Conservation (phyloP, 2,113 vertebrate genomes). For the Campylorhamphus procurvoides region DNA sequence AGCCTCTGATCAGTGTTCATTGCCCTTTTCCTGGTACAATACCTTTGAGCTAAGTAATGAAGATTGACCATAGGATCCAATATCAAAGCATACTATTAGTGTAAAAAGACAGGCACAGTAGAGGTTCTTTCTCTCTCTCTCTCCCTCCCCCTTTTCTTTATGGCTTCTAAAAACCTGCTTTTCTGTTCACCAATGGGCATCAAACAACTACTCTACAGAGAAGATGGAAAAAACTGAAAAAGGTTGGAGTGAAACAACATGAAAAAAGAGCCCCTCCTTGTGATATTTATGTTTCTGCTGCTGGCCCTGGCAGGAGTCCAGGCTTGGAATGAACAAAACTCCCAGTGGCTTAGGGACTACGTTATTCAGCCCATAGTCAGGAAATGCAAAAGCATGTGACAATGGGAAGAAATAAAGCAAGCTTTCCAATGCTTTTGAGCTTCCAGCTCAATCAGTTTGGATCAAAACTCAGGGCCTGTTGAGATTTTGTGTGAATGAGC, state of each 20-base stretch:
- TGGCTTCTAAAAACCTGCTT: not conserved
- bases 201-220: constrained; percentile 23
- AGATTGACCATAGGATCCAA: constrained; percentile 4
- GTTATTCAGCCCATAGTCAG: constrained; percentile 21
- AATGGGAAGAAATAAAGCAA: constrained; percentile 46
- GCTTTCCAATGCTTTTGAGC: constrained; percentile 26
- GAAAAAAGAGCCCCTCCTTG: constrained; percentile 51
- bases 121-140: not conserved
- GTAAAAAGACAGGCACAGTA: not conserved
- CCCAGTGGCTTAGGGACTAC: constrained; percentile 3
- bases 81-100: constrained; percentile 26
- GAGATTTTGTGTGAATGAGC: constrained; percentile 48
- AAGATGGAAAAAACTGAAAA: constrained; percentile 52
- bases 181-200: constrained; percentile 2
- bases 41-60: constrained; percentile 8
- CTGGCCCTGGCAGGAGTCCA: constrained; percentile 44
- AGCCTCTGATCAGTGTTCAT: not conserved
- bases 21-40: not conserved
- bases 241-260: constrained; percentile 46
- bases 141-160: not conserved
- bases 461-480: constrained; percentile 1
- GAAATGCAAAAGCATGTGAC: constrained; percentile 61
- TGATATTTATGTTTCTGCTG: constrained; percentile 65
- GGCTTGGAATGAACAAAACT: constrained; percentile 36
- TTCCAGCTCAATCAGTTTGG: constrained; percentile 38